phyloP scores from a whole-genome alignment of 1,140 invertebrate species.

The Macrotrachela quadricornifera region DNA sequence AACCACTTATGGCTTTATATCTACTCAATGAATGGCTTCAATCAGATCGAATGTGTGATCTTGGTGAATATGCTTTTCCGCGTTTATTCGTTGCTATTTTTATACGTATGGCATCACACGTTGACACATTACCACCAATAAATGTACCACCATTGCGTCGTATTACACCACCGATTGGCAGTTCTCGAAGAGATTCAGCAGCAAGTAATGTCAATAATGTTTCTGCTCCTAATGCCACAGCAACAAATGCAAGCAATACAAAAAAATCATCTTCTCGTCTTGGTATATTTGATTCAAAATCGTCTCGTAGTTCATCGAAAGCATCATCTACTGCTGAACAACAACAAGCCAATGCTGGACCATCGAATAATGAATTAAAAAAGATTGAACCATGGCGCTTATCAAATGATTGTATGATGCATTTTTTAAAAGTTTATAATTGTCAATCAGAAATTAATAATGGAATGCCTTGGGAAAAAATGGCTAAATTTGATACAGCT shows the following conservation, averaged over 20 bases:
- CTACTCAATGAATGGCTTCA: constrained; percentile 40
- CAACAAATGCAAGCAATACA: no score
- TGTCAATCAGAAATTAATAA: no score
- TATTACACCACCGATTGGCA: no score
- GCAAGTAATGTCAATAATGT: no score
- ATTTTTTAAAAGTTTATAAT: not conserved
- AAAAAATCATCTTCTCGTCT: no score
- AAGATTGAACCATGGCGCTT: constrained; percentile 14
- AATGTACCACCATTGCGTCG: not conserved
- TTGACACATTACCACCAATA: constrained; percentile 17
- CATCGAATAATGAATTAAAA: not conserved
- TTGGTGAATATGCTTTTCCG: constrained; percentile 19
- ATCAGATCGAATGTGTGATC: constrained; percentile 33
- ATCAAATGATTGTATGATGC: constrained; percentile 7
- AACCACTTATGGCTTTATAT: constrained; percentile 31
- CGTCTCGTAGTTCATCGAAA: constrained; percentile 3
- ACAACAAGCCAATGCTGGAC: not conserved
- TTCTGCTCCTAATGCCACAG: no score
- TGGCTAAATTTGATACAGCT: no score
- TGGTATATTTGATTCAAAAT: not conserved
- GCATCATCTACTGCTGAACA: constrained; percentile 1
- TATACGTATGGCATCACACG: constrained; percentile 19
- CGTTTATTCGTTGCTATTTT: constrained; percentile 20
- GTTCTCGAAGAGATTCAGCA: no score
- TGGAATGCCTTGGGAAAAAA: no score